Base-by-base conservation (phyloP, 2,113 vertebrate species). In the Scatophagus argus region DNA sequence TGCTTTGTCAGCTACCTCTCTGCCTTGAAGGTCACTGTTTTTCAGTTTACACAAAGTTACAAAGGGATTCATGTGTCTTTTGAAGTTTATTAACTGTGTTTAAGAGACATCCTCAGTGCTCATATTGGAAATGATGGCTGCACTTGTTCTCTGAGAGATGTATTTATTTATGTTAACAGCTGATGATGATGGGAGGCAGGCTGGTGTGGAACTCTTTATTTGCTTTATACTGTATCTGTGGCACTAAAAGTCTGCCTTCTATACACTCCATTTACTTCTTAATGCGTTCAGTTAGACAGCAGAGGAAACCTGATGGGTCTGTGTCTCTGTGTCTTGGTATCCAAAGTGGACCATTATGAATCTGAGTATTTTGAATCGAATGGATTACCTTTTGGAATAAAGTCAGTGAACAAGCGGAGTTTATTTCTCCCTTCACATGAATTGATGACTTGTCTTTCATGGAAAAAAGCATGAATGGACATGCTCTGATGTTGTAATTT, bases 361-460 rank as follows among this genome's bases (percentile, higher is more conserved):
- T 56, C 32, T 56, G 16, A 56, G 29, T 56, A 21, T 56, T 56
- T 56, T 32, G 54, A 56, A 32, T 56, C 54, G 32, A 32, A 56
- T 21, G 54, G 54, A 56, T 56, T 56, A 21, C 54, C 54, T 11
- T 32, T 8, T 56, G 29, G 31, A 32, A 56, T 11, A 56, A 56
- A 56, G 29, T 56, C 54, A 32, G 29, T 56, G 54, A 6, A 31
- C 16, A 55, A 55, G 29, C 29, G 32, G 27, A 56, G 54, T 32
- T 56, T 56, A 56, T 56, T 56, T 21, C 54, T 56, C 17, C 9
- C 54, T 10, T 32, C 17, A 9, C 54, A 21, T 56, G 54, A 56
- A 32, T 32, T 32, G 29, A 21, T 56, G 29, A 56, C 29, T 1
- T 56, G 32, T 55, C 52, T 27, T 32, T 31, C 1, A 4, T 55